Conservation (phyloP, 2,797 vertebrate genomes). For the Neosalanx taihuensis region DNA sequence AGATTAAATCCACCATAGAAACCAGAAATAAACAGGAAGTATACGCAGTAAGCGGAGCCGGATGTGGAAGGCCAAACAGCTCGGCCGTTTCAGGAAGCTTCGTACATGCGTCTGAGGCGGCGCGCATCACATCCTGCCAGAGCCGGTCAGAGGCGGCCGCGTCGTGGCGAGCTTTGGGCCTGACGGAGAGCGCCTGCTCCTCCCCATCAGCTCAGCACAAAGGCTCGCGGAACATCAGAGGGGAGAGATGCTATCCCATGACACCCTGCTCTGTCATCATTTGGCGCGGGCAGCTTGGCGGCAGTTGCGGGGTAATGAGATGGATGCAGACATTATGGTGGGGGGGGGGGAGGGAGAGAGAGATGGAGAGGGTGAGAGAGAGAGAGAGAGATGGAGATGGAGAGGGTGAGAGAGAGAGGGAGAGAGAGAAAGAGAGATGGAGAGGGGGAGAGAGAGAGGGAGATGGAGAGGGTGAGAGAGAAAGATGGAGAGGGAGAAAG, state of each 20-base stretch:
- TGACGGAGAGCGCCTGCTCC: too few relatives aligned
- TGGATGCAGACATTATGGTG: slow-evolving; percentile 49
- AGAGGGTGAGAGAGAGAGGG: slow-evolving; percentile 5
- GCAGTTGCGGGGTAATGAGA: slow-evolving; percentile 52
- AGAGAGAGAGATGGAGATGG: slow-evolving; percentile 11
- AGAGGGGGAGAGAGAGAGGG: not conserved
- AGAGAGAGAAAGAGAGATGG: not conserved
- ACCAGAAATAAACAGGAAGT: too few relatives aligned
- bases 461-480: not conserved
- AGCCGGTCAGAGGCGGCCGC: not conserved
- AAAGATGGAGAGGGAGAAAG: not conserved
- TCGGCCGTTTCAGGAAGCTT: not conserved
- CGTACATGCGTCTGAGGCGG: not conserved
- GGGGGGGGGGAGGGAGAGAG: slow-evolving; percentile 26
- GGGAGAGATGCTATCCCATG: slow-evolving; percentile 26
- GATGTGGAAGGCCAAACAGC: not conserved
- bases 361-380: slow-evolving; percentile 3
- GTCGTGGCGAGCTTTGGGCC: too few relatives aligned
- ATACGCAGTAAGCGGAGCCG: not conserved
- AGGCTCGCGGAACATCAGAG: slow-evolving; percentile 45
- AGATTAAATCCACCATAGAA: too few relatives aligned
- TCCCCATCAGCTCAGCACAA: slow-evolving; percentile 32
- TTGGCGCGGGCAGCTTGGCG: slow-evolving; percentile 40
- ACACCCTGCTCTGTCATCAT: slow-evolving; percentile 32
- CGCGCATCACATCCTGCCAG: not conserved